Percentiles rank a stretch among this genome's conserved stretches.
phyloP scores from a whole-genome alignment of 1,140 invertebrate genomes.

The Brachionus paranguensis region DNA sequence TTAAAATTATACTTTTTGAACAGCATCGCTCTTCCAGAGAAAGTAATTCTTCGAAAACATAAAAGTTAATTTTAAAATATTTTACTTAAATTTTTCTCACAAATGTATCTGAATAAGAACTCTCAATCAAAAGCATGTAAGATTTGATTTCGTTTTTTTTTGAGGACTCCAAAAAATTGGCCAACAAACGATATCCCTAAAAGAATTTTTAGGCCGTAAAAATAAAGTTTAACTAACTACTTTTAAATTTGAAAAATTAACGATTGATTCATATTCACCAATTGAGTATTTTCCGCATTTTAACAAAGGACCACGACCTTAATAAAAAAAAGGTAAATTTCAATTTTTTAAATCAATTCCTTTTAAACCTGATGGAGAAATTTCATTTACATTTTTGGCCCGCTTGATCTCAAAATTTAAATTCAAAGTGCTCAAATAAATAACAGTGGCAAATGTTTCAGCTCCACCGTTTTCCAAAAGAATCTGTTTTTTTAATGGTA shows the following conservation, averaged over 20 bases:
- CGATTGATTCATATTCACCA: slow-evolving; percentile 34
- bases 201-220: not conserved
- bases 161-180: not conserved
- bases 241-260: slow-evolving; percentile 37
- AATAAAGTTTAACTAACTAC: not conserved
- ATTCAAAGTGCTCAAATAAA: slow-evolving; percentile 35
- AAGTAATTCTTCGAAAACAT: not conserved
- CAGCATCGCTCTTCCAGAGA: not conserved
- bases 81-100: not conserved
- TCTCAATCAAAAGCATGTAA: slow-evolving; percentile 23
- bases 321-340: not conserved
- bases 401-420: not conserved
- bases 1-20: not conserved
- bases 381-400: slow-evolving; percentile 30
- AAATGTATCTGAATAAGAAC: not conserved
- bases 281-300: slow-evolving; percentile 38
- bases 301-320: not conserved
- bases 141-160: slow-evolving; percentile 25
- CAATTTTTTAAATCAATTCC: too few relatives aligned
- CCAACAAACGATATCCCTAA: not conserved
- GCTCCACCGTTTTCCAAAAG: slow-evolving; percentile 14
- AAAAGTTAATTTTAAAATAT: not conserved
- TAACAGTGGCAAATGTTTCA: not conserved
- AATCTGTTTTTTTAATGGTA: not conserved
- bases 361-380: slow-evolving; percentile 19